Percentiles rank a stretch among this genome's conserved stretches.
Evolutionary conservation across 2,797 vertebrate genomes (phyloP).

Genomic region (Syngnathus acus): DNA sequence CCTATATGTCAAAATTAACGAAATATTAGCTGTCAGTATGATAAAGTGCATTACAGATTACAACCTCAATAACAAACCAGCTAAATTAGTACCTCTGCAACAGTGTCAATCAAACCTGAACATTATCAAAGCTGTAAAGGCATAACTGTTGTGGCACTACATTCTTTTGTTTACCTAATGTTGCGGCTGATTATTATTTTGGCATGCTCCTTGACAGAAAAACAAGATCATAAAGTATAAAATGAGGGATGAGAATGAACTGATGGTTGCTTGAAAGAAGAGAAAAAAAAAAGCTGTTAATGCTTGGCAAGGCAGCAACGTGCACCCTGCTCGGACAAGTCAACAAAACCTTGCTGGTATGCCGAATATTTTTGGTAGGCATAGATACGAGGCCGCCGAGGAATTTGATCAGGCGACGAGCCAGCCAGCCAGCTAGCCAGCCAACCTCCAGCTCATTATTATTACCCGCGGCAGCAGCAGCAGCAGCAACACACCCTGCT

Average conservation of each 20-base stretch:
- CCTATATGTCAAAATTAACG: no score
- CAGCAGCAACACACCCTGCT: constrained; percentile 44
- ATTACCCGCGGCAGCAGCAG: constrained; percentile 47
- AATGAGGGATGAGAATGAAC: constrained; percentile 17
- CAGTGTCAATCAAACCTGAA: not conserved
- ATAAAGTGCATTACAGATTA: not conserved
- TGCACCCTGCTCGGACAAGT: constrained; percentile 73
- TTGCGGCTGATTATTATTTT: not conserved
- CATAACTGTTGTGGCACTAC: not conserved
- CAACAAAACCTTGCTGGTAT: constrained; percentile 76
- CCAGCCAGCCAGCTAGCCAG: constrained; percentile 34
- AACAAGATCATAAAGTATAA: not conserved
- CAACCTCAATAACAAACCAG: not conserved
- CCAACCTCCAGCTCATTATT: constrained; percentile 47
- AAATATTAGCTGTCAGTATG: no score
- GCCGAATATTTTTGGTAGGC: constrained; percentile 72
- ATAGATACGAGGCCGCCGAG: constrained; percentile 60
- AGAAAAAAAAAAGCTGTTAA: constrained; percentile 28
- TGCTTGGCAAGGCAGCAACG: constrained; percentile 71
- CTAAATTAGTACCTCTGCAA: not conserved
- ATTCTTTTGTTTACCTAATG: not conserved
- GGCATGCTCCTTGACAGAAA: not conserved
- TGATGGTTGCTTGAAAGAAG: constrained; percentile 33
- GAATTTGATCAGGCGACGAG: constrained; percentile 71
- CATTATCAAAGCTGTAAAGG: not conserved